Base-by-base conservation (phyloP, 2,113 vertebrate genomes). In the Scatophagus argus region DNA sequence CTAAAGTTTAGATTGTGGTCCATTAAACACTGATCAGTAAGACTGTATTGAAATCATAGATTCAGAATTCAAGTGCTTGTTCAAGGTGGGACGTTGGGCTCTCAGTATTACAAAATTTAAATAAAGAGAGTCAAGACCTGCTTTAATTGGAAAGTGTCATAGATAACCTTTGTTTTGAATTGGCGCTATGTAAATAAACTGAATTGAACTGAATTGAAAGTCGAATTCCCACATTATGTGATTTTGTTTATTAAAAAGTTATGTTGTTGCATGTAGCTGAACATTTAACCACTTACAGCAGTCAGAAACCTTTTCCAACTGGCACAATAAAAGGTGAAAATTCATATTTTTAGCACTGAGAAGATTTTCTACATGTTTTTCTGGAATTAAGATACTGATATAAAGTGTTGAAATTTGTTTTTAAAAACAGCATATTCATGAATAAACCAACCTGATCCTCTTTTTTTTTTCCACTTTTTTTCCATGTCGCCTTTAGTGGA, bases 401-500 rank as follows among this genome's bases (percentile, higher is more conserved):
- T n/a, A 27, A 56, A 56, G 34, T 47, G 31, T 63, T 54, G 23
- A 44, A 61, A 52, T 41, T 23, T 31, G 1, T 41, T 23, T 31
- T 1, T 38, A 4, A 11, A 52, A 19, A 54, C 12, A 47, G 32
- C 34, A 13, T 51, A 41, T 31, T 25, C 56, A 29, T 17, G 6
- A 32, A 36, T 29, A 5, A 63, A 29, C 4, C 39, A 27, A 58
- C 2, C 29, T 63, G 5, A 2, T 21, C 61, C 14, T 70, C 5
- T 49, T 0, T 46, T 69, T 9, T 23, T 52, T n/a, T 81, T 64
- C 25, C 5, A 44, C 0, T 46, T 69, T 9, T 23, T 52, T n/a
- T 81, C 60, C 25, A 11, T 55, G 49, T 80, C 25, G 54, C 12
- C 19, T 56, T 36, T 75, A 97, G 96, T 95, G 95, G 91, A 91